Evolutionary conservation across 2,113 vertebrate genomes (phyloP).

Genomic region (Scartelaos histophorus): DNA sequence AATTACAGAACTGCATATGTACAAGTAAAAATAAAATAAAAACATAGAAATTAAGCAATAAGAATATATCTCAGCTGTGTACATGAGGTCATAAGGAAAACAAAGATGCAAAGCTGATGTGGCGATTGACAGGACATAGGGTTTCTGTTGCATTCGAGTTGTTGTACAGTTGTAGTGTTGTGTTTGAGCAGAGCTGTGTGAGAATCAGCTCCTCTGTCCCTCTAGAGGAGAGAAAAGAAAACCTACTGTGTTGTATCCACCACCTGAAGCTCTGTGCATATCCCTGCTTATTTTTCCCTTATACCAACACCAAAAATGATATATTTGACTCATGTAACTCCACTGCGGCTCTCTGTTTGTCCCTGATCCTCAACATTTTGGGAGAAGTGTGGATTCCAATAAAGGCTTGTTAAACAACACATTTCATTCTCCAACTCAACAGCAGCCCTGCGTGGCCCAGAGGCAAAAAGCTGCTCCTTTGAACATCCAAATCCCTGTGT

Average conservation of each 20-base stretch:
- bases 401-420: constrained; percentile 72
- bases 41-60: too few species aligned
- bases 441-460: constrained; percentile 61
- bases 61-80: too few species aligned
- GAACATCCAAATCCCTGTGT: constrained; percentile 70
- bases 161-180: too few species aligned
- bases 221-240: constrained; percentile 21
- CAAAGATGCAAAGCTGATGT: too few species aligned
- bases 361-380: constrained; percentile 68
- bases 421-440: constrained; percentile 65
- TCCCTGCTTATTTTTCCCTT: constrained; percentile 33
- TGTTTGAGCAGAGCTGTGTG: too few species aligned
- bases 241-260: constrained; percentile 44
- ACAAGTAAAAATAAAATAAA: too few species aligned
- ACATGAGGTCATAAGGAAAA: too few species aligned
- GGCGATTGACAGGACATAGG: too few species aligned
- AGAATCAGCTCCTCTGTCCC: too few species aligned
- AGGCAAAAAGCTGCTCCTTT: constrained; percentile 70
- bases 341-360: constrained; percentile 61
- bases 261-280: constrained; percentile 49
- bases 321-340: constrained; percentile 50
- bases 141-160: too few species aligned
- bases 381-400: constrained; percentile 70
- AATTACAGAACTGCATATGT: too few species aligned
- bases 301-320: constrained; percentile 45